These are phyloP conservation scores for Rhincodon typus DNA, from an alignment of 2,797 vertebrate species.

Conservation along the genomic window DNA sequence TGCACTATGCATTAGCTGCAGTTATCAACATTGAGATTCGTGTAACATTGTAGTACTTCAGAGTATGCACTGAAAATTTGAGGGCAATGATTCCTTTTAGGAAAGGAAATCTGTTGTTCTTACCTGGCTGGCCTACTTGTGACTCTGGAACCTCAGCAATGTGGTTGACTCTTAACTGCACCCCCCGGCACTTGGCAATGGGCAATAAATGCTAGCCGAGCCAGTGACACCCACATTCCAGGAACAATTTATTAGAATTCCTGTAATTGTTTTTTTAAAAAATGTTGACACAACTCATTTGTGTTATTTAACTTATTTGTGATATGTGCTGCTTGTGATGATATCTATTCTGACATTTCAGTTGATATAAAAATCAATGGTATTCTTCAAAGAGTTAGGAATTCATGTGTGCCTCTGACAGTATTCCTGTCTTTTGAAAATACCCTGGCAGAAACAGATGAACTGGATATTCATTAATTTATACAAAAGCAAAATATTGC, in stretches of 20 bases:
- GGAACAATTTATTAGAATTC: too few relatives aligned
- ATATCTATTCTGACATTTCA: neutral
- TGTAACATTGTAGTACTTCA: neutral
- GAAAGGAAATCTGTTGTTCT: too few relatives aligned
- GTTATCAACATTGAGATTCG: neutral
- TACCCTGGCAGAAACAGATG: neutral
- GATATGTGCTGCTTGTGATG: neutral
- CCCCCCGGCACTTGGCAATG: too few relatives aligned
- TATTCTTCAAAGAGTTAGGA: neutral
- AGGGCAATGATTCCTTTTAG: neutral
- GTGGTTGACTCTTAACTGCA: too few relatives aligned
- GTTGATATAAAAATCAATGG: neutral
- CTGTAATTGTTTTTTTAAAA: too few relatives aligned
- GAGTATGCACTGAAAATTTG: neutral
- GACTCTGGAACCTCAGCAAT: too few relatives aligned
- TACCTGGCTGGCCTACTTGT: too few relatives aligned
- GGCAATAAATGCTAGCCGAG: too few relatives aligned
- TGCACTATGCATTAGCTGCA: neutral
- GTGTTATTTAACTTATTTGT: neutral
- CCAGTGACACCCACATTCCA: too few relatives aligned
- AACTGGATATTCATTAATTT: neutral
- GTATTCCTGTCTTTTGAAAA: neutral
- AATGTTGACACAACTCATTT: neutral
- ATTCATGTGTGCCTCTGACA: neutral
- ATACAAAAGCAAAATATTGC: too few relatives aligned